Evolutionary conservation across 2,797 vertebrate species (phyloP).

Genomic region (Mastacembelus armatus): DNA sequence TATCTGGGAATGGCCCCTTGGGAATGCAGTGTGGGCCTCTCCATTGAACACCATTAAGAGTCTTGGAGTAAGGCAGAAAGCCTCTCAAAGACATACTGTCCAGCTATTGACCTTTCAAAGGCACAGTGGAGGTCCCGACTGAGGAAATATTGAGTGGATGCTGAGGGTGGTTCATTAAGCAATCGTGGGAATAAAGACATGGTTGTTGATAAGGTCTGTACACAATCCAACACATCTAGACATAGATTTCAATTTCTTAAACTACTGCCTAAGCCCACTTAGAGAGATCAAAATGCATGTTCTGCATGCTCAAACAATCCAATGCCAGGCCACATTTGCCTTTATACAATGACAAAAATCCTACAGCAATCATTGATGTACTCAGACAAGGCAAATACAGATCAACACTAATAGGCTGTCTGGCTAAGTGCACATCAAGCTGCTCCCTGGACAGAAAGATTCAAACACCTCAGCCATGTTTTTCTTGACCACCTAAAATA

Average conservation of each 20-base stretch:
- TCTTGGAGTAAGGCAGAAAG: conserved; percentile 79
- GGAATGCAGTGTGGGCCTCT: conserved; percentile 77
- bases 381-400: conserved; percentile 56
- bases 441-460: conserved; percentile 61
- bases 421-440: conserved; percentile 69
- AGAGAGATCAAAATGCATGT: conserved; percentile 49
- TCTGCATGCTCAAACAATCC: conserved; percentile 38
- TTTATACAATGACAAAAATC: conserved; percentile 32
- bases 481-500: conserved; percentile 80
- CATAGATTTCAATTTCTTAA: conserved; percentile 71
- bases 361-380: conserved; percentile 47
- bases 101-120: conserved; percentile 83
- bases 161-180: conserved; percentile 79
- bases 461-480: conserved; percentile 68
- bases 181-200: conserved; percentile 70
- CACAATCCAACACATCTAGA: conserved; percentile 50
- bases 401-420: conserved; percentile 47
- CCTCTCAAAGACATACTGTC: conserved; percentile 82
- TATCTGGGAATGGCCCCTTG: conserved; percentile 81
- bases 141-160: conserved; percentile 78
- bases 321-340: not conserved
- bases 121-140: conserved; percentile 69
- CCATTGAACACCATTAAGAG: conserved; percentile 83
- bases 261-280: conserved; percentile 25
- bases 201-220: conserved; percentile 63